These are phyloP conservation scores for Eumeta japonica DNA, from an alignment of 1,140 invertebrate genomes.

Conservation along the genomic window DNA sequence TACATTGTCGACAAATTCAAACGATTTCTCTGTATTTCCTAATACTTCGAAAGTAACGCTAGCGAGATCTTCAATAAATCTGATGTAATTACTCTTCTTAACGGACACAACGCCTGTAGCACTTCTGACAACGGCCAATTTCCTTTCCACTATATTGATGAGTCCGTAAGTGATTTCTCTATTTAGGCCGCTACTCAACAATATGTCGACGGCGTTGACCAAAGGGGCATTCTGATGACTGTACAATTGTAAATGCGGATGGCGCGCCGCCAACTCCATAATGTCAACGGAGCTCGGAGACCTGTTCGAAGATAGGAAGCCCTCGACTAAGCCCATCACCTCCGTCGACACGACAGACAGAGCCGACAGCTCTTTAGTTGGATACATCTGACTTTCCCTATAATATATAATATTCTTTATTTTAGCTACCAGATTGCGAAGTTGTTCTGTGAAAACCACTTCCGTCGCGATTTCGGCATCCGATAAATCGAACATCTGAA, in stretches of 20 bases:
- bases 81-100: conserved; percentile 50
- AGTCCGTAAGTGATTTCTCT: conserved; percentile 52
- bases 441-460: conserved; percentile 51
- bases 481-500: conserved; percentile 52
- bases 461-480: conserved; percentile 52
- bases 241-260: conserved; percentile 50
- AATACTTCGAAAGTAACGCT: conserved; percentile 53
- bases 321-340: conserved; percentile 49
- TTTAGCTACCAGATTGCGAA: conserved; percentile 42
- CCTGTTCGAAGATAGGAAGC: conserved; percentile 47
- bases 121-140: conserved; percentile 43
- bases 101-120: conserved; percentile 39
- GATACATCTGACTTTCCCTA: conserved; percentile 36
- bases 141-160: conserved; percentile 51
- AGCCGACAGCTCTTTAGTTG: conserved; percentile 44
- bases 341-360: conserved; percentile 49
- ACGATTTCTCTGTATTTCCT: conserved; percentile 44
- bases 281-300: conserved; percentile 48
- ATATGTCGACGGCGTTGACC: conserved; percentile 49
- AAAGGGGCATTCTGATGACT: conserved; percentile 50
- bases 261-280: conserved; percentile 39
- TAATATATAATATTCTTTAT: conserved; percentile 51
- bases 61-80: conserved; percentile 50
- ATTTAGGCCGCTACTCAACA: conserved; percentile 50
- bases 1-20: conserved; percentile 44